These are phyloP conservation scores for Clamator glandarius DNA, from an alignment of 2,797 vertebrate species.

Conservation along the genomic window DNA sequence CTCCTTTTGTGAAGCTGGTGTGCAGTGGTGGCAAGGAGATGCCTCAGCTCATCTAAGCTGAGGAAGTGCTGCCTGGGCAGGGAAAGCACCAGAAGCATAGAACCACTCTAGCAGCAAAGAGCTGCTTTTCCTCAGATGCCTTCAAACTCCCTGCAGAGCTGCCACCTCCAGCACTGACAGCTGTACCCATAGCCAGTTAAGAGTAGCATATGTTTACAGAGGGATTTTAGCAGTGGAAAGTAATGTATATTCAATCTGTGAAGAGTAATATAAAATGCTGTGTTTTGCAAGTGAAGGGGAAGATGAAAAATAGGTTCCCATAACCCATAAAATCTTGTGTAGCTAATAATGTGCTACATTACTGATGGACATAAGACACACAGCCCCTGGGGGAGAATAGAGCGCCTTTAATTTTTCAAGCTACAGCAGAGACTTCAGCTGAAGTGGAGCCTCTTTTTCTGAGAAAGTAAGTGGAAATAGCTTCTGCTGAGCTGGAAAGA, in stretches of 20 bases:
- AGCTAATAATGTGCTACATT: constrained; percentile 29
- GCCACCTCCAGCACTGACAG: neutral
- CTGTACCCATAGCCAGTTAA: neutral
- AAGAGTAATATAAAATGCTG: neutral
- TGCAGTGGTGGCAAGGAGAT: neutral
- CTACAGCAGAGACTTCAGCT: constrained; percentile 10
- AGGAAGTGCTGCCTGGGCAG: neutral
- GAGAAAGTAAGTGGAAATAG: constrained; percentile 40
- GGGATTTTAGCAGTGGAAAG: neutral
- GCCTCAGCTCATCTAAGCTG: fast-evolving
- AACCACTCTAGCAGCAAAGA: neutral
- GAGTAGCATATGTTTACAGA: neutral
- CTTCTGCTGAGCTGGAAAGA: constrained; percentile 55
- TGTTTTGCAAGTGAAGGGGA: neutral
- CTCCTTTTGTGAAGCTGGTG: neutral
- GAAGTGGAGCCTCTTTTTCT: constrained; percentile 29
- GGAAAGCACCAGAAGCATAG: neutral
- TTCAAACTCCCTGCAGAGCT: neutral
- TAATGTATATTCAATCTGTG: neutral
- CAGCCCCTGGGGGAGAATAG: constrained; percentile 4
- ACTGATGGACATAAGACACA: constrained; percentile 19
- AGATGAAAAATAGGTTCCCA: neutral
- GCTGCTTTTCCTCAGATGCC: neutral
- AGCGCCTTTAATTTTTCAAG: constrained; percentile 43
- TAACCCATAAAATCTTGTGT: constrained; percentile 5